Evolutionary conservation across 2,888 invertebrate species (phyloP).

Genomic region (Pollenia labialis): DNA sequence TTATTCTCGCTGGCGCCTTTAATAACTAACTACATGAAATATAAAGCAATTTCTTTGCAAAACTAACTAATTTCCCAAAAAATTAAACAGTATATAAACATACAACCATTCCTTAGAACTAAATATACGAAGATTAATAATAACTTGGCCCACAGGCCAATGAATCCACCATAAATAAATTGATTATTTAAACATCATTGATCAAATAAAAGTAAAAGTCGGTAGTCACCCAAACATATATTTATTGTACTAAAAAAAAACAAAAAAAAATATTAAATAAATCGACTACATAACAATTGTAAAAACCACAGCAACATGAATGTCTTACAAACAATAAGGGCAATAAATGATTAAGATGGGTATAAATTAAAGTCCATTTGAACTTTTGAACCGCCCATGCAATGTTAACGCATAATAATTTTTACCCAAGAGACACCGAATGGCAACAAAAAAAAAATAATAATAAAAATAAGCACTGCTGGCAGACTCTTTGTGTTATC

Average conservation of each 20-base stretch:
- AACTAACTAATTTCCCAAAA: not conserved
- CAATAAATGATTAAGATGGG: conserved; percentile 72
- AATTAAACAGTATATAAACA: not conserved
- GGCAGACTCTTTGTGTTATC: not conserved
- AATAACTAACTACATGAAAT: not conserved
- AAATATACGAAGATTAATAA: conserved; percentile 7
- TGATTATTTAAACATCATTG: conserved; percentile 69
- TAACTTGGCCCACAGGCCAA: conserved; percentile 39
- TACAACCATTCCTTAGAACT: conserved; percentile 10
- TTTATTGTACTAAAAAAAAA: conserved; percentile 23
- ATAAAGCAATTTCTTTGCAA: not conserved
- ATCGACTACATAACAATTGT: conserved; percentile 56
- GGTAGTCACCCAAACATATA: conserved; percentile 58
- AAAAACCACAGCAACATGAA: conserved; percentile 48
- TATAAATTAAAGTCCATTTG: conserved; percentile 73
- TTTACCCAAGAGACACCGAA: conserved; percentile 23
- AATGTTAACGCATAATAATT: conserved; percentile 73
- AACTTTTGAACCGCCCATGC: conserved; percentile 72
- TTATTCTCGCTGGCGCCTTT: too few relatives aligned
- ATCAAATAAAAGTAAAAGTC: conserved; percentile 74
- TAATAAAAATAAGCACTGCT: not conserved
- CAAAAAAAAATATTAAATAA: conserved; percentile 16
- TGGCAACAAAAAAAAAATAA: conserved; percentile 1
- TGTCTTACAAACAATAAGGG: conserved; percentile 70
- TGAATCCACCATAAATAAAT: conserved; percentile 57